Percentiles rank a stretch among this genome's conserved stretches.
phyloP scores from a whole-genome alignment of 2,888 invertebrate species.

The Drosophila longiperda region DNA sequence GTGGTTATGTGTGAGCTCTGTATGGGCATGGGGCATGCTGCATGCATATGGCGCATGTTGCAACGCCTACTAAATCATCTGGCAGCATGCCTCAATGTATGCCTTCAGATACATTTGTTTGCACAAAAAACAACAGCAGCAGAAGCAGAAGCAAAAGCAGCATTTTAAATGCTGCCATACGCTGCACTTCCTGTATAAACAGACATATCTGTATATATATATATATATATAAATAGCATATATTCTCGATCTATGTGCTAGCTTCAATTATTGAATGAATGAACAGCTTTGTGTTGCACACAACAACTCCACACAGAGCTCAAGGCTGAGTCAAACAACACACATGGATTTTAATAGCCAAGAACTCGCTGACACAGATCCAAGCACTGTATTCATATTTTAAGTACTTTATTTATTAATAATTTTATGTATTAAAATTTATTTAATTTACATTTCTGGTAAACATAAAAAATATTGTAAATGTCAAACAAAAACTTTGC shows the following conservation, averaged over 20 bases:
- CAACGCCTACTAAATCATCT: conserved; percentile 79
- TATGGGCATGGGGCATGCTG: conserved; percentile 71
- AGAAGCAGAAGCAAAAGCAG: conserved; percentile 7
- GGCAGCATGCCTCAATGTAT: conserved; percentile 70
- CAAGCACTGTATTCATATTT: conserved; percentile 25
- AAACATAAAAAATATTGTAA: background rate
- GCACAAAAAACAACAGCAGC: conserved; percentile 56
- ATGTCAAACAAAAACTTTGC: background rate
- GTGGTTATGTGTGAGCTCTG: conserved; percentile 58
- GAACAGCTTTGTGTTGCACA: conserved; percentile 45
- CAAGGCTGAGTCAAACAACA: conserved; percentile 56
- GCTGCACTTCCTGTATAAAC: conserved; percentile 67
- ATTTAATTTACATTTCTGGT: background rate
- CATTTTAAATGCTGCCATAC: conserved; percentile 62
- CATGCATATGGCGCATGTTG: conserved; percentile 78
- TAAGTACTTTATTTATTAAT: background rate
- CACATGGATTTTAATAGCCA: conserved; percentile 45
- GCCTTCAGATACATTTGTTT: conserved; percentile 64
- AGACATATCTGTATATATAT: background rate
- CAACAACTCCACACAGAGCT: conserved; percentile 26
- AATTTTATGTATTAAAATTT: background rate
- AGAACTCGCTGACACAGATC: conserved; percentile 47
- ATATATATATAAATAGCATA: conserved; percentile 33
- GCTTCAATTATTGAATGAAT: conserved; percentile 68
- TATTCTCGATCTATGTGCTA: conserved; percentile 52